Conservation (phyloP, 1,140 invertebrate species). For the Drosophila nigrodunni region DNA sequence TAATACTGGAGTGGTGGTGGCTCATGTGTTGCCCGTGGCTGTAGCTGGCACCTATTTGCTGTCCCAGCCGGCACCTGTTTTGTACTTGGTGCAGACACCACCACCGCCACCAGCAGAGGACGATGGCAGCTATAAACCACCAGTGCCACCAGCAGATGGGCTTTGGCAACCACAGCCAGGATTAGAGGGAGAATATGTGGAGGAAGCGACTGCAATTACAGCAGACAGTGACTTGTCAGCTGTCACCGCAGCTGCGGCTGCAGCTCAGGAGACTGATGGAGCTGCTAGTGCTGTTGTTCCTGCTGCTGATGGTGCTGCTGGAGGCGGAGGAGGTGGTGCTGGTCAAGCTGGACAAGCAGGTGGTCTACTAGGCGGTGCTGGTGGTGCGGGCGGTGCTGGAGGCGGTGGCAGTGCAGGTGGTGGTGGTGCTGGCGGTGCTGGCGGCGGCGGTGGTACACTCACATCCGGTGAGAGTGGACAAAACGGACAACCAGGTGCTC, state of each 20-base stretch:
- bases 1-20: slow-evolving; percentile 19
- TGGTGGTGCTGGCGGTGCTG: slow-evolving; percentile 64
- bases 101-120: slow-evolving; percentile 55
- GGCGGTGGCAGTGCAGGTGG: slow-evolving; percentile 54
- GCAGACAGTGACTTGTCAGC: slow-evolving; percentile 11
- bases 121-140: slow-evolving; percentile 72
- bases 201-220: slow-evolving; percentile 23
- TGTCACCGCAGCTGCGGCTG: neutral
- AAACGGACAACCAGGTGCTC: slow-evolving; percentile 57
- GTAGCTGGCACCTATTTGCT: slow-evolving; percentile 56
- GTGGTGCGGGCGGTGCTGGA: slow-evolving; percentile 56
- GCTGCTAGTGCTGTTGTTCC: neutral
- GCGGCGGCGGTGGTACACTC: slow-evolving; percentile 61
- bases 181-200: slow-evolving; percentile 59
- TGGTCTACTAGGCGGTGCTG: slow-evolving; percentile 43
- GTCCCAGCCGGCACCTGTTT: slow-evolving; percentile 31
- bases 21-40: slow-evolving; percentile 45
- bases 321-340: slow-evolving; percentile 13
- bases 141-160: slow-evolving; percentile 50
- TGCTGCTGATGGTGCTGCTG: neutral
- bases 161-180: slow-evolving; percentile 61
- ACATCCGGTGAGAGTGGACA: slow-evolving; percentile 65
- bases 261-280: slow-evolving; percentile 2
- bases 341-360: neutral
- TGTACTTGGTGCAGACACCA: slow-evolving; percentile 53